A percentile compares a stretch with the other conserved stretches of the same genome.
These are phyloP conservation scores for Calidris pugnax DNA, from an alignment of 2,113 vertebrate genomes.

Conservation along the genomic window DNA sequence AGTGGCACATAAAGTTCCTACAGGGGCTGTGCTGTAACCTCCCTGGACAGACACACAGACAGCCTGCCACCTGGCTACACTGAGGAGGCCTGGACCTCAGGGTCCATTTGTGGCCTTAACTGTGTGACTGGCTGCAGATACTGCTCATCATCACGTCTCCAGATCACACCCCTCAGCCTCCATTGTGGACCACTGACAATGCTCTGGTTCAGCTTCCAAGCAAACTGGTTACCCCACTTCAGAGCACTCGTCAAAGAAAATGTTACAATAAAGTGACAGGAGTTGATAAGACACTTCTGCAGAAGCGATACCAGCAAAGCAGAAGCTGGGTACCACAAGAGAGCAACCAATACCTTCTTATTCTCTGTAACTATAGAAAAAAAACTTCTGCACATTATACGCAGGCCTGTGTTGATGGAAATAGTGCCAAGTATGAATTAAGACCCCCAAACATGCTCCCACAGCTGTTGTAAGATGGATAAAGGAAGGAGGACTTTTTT, in stretches of 20 bases:
- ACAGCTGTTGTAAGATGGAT: not conserved
- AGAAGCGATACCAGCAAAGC: not conserved
- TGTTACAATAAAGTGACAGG: not conserved
- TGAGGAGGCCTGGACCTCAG: not conserved
- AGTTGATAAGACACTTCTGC: not conserved
- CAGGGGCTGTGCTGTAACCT: not conserved
- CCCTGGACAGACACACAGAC: not conserved
- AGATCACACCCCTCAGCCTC: not conserved
- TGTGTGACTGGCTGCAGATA: not conserved
- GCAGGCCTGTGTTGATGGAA: not conserved
- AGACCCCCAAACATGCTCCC: not conserved
- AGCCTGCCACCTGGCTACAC: not conserved
- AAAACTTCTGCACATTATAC: not conserved
- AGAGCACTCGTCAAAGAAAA: not conserved
- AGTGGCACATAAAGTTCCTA: not conserved
- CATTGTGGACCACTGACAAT: not conserved
- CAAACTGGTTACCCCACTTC: not conserved
- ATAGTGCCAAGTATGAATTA: not conserved
- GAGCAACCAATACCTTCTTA: not conserved
- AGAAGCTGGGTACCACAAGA: not conserved
- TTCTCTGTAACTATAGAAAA: not conserved
- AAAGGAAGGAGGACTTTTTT: not conserved
- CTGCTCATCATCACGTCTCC: not conserved
- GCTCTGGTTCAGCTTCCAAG: not conserved
- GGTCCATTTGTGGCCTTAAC: not conserved